phyloP scores from a whole-genome alignment of 2,113 vertebrate genomes.

The Pomatostomus ruficeps region DNA sequence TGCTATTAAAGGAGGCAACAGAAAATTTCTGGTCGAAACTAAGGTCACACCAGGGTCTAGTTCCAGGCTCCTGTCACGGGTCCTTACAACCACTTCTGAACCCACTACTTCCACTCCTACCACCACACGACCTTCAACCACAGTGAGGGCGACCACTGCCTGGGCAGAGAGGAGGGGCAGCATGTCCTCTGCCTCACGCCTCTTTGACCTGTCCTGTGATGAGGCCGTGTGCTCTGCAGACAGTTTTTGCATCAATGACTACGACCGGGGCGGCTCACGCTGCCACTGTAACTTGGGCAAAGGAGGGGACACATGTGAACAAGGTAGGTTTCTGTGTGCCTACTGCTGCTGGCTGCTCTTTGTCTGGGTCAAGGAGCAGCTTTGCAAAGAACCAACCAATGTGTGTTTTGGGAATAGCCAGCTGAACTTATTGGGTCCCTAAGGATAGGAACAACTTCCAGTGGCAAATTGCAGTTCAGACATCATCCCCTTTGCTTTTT shows the following conservation, averaged over 20 bases:
- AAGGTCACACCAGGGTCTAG: conserved; percentile 60
- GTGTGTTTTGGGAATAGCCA: fast-evolving
- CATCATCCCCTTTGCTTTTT: not conserved
- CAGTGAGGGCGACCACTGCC: not conserved
- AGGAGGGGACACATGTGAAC: conserved; percentile 79
- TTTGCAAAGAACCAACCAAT: not conserved
- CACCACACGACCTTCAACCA: not conserved
- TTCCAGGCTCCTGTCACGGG: conserved; percentile 58
- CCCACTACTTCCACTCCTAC: not conserved
- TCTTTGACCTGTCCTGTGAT: conserved; percentile 82
- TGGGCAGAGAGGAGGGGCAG: not conserved
- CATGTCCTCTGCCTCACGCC: conserved; percentile 31
- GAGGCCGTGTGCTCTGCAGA: conserved; percentile 83
- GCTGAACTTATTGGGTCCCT: not conserved
- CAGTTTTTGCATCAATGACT: conserved; percentile 90
- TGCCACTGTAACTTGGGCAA: conserved; percentile 91
- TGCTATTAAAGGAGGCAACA: conserved; percentile 69
- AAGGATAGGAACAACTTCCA: not conserved
- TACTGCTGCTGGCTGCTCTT: not conserved
- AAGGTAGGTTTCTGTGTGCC: conserved; percentile 70
- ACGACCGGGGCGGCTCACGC: conserved; percentile 80
- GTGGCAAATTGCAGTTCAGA: fast-evolving
- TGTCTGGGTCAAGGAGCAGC: not conserved
- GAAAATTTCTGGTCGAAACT: conserved; percentile 78
- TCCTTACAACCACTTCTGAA: conserved; percentile 31